Conservation (phyloP, 2,888 invertebrate genomes). For the Tuberolachnus salignus region DNA sequence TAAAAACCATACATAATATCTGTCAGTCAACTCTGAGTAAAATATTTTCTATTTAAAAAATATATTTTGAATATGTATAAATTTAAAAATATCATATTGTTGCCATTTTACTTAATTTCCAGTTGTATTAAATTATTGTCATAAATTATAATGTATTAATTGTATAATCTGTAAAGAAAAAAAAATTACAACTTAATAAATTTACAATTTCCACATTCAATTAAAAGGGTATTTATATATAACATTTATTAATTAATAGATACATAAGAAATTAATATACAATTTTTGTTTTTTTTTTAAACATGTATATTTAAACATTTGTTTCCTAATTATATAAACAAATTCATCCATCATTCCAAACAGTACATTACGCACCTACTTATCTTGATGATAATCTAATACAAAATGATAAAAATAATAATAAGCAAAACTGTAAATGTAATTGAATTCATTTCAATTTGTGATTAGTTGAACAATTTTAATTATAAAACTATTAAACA, state of each 20-base stretch:
- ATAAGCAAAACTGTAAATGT: not conserved
- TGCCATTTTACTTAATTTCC: not conserved
- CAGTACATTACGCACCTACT: not conserved
- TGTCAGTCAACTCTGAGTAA: not conserved
- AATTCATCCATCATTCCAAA: not conserved
- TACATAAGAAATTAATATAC: not conserved
- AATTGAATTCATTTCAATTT: no score
- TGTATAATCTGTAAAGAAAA: constrained; percentile 33
- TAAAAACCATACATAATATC: constrained; percentile 28
- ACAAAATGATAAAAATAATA: constrained; percentile 10
- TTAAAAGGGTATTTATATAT: not conserved
- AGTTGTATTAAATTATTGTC: not conserved
- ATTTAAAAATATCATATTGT: not conserved
- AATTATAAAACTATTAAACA: no score
- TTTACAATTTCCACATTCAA: not conserved
- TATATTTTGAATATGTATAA: not conserved
- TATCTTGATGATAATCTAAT: not conserved
- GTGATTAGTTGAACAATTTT: not conserved
- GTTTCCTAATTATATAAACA: constrained; percentile 16
- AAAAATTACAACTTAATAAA: not conserved
- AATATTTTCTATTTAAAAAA: not conserved
- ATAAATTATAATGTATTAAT: not conserved
- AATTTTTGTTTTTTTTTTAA: no score
- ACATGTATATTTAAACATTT: not conserved
- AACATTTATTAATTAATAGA: not conserved